Percentiles rank a stretch among this genome's conserved stretches.
Evolutionary conservation across 2,797 vertebrate species (phyloP).

Genomic region (Sphenopsis melanotis): DNA sequence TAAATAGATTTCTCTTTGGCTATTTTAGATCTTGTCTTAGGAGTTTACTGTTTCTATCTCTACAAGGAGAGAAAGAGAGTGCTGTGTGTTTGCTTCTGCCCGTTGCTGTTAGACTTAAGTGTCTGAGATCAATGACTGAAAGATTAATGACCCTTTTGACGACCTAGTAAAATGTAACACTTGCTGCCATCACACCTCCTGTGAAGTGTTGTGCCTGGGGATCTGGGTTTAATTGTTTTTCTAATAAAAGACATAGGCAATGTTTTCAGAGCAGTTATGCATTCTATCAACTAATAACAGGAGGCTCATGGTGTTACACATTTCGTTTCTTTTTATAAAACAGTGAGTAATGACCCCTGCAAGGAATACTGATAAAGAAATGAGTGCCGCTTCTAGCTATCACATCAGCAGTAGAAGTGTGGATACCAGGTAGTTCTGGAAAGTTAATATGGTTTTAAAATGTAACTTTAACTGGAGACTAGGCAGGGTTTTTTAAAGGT

Average conservation of each 20-base stretch:
- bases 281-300: neutral
- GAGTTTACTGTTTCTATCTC: neutral
- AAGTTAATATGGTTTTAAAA: neutral
- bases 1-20: neutral
- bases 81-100: neutral
- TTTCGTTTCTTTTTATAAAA: neutral
- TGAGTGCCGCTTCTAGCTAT: neutral
- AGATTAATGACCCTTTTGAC: conserved; percentile 27
- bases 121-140: neutral
- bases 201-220: neutral
- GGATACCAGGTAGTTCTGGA: neutral
- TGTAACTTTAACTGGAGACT: neutral
- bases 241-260: neutral
- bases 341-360: neutral
- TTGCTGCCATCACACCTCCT: neutral
- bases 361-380: neutral
- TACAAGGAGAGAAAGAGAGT: neutral
- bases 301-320: neutral
- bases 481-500: neutral
- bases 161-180: neutral
- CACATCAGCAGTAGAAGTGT: neutral
- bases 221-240: neutral
- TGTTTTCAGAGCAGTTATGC: neutral
- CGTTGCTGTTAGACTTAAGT: neutral
- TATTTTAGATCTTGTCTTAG: neutral